Evolutionary conservation across 2,888 invertebrate species (phyloP).

Genomic region (Auanema sp.): DNA sequence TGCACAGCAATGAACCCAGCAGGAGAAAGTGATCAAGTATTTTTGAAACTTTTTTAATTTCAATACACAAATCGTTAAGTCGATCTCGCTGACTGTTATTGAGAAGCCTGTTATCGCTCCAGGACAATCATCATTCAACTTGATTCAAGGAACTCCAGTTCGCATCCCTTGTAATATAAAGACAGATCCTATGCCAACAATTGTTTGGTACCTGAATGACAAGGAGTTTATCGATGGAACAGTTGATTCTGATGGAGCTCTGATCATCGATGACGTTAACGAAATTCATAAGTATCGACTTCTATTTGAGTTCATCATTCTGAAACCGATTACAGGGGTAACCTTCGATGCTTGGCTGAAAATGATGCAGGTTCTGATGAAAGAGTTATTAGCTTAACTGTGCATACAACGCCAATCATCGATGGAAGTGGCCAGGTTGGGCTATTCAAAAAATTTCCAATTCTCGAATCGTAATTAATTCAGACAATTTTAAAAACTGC

Average conservation of each 20-base stretch:
- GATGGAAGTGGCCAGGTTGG: conserved; percentile 27
- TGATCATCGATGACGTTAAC: conserved; percentile 41
- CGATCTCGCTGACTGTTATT: conserved; percentile 42
- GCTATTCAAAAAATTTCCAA: too few relatives aligned
- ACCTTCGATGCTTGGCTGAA: conserved; percentile 51
- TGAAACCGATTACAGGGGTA: conserved; percentile 18
- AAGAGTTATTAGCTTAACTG: conserved; percentile 60
- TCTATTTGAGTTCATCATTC: conserved; percentile 1
- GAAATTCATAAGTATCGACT: conserved; percentile 23
- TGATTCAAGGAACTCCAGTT: conserved; percentile 52
- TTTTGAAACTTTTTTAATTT: not conserved
- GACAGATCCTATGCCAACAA: conserved; percentile 53
- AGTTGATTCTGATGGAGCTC: conserved; percentile 51
- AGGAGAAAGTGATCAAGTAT: conserved; percentile 67
- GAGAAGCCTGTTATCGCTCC: conserved; percentile 50
- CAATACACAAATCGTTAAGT: too few relatives aligned
- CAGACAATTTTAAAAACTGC: conserved; percentile 42
- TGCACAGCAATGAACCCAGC: conserved; percentile 73
- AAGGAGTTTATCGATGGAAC: conserved; percentile 42
- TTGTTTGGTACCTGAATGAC: conserved; percentile 54
- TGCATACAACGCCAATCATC: conserved; percentile 58
- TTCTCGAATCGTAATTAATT: conserved; percentile 11
- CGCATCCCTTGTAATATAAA: conserved; percentile 54
- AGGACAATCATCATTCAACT: conserved; percentile 56
- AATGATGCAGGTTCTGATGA: conserved; percentile 57